These are phyloP conservation scores for Muscidifurax raptorellus DNA, from an alignment of 1,140 invertebrate genomes.

Conservation along the genomic window DNA sequence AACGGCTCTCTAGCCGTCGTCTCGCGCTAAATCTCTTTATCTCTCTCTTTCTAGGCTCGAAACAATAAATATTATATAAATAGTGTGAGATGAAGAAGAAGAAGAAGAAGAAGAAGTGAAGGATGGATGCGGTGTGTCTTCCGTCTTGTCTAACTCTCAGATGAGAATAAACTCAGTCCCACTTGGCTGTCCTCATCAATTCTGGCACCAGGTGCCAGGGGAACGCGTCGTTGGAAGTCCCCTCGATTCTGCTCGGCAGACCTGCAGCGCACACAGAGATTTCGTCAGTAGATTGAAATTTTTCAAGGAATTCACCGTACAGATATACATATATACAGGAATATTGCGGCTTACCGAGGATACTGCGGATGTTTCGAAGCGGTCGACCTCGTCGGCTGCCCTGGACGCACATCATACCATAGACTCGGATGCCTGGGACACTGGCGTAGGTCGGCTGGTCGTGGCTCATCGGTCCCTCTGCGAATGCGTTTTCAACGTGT, in stretches of 20 bases:
- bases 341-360: slow-evolving; percentile 64
- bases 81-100: neutral
- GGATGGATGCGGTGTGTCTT: neutral
- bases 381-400: slow-evolving; percentile 74
- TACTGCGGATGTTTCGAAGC: slow-evolving; percentile 74
- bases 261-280: slow-evolving; percentile 51
- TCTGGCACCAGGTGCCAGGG: slow-evolving; percentile 85
- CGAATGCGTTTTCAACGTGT: neutral
- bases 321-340: no score
- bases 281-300: no score
- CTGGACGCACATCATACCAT: slow-evolving; percentile 93
- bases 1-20: slow-evolving; percentile 5
- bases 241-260: slow-evolving; percentile 52
- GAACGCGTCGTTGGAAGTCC: slow-evolving; percentile 77
- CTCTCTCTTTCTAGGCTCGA: neutral
- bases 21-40: neutral
- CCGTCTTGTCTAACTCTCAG: neutral
- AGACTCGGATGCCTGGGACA: slow-evolving; percentile 93
- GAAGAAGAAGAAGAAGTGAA: slow-evolving; percentile 21
- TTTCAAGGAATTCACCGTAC: no score
- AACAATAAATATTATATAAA: slow-evolving; percentile 7
- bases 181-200: slow-evolving; percentile 78
- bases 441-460: slow-evolving; percentile 95
- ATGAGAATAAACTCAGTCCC: slow-evolving; percentile 74
- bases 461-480: slow-evolving; percentile 94